A percentile compares a stretch with the other conserved stretches of the same genome.
Evolutionary conservation across 2,888 invertebrate species (phyloP).

Genomic region (Calliphora vomitoria): DNA sequence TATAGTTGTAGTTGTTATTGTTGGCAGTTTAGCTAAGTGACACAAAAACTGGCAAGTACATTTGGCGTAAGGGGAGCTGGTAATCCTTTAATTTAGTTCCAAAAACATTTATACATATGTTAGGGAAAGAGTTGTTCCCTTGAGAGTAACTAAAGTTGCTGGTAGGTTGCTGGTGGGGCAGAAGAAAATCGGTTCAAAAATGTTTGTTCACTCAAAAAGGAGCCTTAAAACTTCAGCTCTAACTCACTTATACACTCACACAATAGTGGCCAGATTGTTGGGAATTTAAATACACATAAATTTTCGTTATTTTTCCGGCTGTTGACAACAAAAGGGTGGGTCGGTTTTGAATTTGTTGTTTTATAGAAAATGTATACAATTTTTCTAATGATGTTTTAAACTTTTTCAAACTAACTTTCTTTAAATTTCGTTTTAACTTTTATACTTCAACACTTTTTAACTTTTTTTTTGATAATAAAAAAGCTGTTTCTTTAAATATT

Average conservation of each 20-base stretch:
- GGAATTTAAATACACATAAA: conserved; percentile 60
- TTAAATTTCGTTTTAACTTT: neutral
- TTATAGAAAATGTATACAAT: neutral
- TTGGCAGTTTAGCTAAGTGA: conserved; percentile 48
- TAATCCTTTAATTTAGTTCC: conserved; percentile 73
- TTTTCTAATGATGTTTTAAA: neutral
- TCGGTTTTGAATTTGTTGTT: conserved; percentile 42
- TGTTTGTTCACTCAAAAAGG: neutral
- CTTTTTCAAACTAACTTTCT: neutral
- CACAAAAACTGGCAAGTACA: conserved; percentile 42
- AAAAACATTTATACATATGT: neutral
- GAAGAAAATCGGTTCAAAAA: neutral
- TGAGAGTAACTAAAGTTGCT: neutral
- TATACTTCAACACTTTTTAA: neutral
- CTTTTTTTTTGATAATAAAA: neutral
- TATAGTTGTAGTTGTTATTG: conserved; percentile 15
- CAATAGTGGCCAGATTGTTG: conserved; percentile 61
- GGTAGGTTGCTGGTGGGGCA: neutral
- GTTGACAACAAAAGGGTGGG: conserved; percentile 64
- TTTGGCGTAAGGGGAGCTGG: conserved; percentile 33
- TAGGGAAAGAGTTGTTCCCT: conserved; percentile 45
- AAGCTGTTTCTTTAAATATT: conserved; percentile 3
- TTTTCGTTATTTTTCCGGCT: conserved; percentile 56
- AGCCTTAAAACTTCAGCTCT: conserved; percentile 23
- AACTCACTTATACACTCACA: conserved; percentile 33